These are phyloP conservation scores for Rhinichthys klamathensis DNA, from an alignment of 2,113 vertebrate genomes.

Conservation along the genomic window DNA sequence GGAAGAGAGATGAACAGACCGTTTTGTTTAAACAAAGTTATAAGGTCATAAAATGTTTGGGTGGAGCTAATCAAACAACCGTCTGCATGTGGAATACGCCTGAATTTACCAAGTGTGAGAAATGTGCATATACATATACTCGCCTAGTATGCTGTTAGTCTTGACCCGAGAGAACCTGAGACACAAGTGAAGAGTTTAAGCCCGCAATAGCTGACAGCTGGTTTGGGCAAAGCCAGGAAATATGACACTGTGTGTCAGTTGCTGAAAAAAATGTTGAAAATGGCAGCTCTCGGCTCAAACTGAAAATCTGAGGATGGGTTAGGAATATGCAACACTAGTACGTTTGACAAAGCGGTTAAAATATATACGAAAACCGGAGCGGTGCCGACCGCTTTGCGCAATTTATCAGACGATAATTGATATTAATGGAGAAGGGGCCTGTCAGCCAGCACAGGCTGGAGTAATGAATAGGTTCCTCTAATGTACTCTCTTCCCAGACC, in stretches of 20 bases:
- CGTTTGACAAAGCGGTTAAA: conserved; percentile 51
- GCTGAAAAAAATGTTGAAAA: conserved; percentile 58
- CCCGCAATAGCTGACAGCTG: conserved; percentile 53
- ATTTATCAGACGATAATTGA: conserved; percentile 63
- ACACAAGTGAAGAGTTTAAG: conserved; percentile 44
- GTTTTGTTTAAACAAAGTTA: conserved; percentile 55
- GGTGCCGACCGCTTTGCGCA: conserved; percentile 25
- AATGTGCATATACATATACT: conserved; percentile 7
- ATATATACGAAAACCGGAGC: conserved; percentile 50
- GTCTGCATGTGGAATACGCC: conserved; percentile 25
- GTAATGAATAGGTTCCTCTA: conserved; percentile 59
- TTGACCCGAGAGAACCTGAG: conserved; percentile 46
- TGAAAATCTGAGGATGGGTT: conserved; percentile 42
- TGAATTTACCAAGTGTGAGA: conserved; percentile 43
- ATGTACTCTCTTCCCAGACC: conserved; percentile 50
- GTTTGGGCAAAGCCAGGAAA: conserved; percentile 52
- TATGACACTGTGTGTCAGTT: conserved; percentile 53
- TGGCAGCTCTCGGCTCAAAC: conserved; percentile 44
- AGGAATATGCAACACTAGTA: conserved; percentile 1
- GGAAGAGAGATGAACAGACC: conserved; percentile 15
- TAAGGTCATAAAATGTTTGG: conserved; percentile 45
- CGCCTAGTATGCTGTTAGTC: conserved; percentile 32
- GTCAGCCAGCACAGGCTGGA: conserved; percentile 41
- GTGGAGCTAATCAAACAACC: conserved; percentile 52
- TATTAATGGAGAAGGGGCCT: conserved; percentile 61